Conservation (phyloP, 2,113 vertebrate genomes). For the Catharus fuscescens region DNA sequence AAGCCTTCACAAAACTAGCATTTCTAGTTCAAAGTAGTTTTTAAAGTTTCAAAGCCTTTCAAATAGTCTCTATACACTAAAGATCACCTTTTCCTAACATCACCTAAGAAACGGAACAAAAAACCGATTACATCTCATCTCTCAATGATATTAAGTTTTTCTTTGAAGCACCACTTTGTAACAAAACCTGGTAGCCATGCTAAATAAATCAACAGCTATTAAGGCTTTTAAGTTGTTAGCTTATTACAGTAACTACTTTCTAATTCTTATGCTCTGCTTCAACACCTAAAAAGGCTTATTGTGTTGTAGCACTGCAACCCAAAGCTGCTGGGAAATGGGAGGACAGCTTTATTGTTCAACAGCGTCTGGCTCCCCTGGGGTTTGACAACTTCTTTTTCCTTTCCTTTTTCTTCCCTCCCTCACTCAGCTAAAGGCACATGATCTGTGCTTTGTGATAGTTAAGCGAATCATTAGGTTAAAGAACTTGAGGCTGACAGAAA, state of each 20-base stretch:
- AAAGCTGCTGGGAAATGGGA: not conserved
- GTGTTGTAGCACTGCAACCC: not conserved
- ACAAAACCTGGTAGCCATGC: conserved; percentile 8
- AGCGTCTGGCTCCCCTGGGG: not conserved
- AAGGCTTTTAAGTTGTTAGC: conserved; percentile 32
- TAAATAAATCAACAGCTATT: conserved; percentile 47
- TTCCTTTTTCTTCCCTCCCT: not conserved
- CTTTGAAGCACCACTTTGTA: conserved; percentile 25
- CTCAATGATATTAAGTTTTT: not conserved
- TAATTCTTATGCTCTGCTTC: not conserved
- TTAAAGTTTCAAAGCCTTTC: conserved; percentile 17
- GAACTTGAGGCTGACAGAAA: conserved; percentile 56
- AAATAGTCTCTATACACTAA: not conserved
- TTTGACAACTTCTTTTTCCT: not conserved
- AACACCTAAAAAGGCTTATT: not conserved
- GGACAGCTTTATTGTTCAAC: conserved; percentile 33
- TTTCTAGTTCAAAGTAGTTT: not conserved
- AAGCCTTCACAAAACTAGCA: not conserved
- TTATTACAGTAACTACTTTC: conserved; percentile 7
- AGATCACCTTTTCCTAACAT: not conserved
- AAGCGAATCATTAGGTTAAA: conserved; percentile 42
- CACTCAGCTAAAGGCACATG: not conserved
- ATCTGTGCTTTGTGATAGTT: not conserved
- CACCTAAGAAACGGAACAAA: not conserved
- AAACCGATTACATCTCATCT: not conserved